Base-by-base conservation (phyloP, 2,888 invertebrate genomes). In the Drosophila quasianomalipes region DNA sequence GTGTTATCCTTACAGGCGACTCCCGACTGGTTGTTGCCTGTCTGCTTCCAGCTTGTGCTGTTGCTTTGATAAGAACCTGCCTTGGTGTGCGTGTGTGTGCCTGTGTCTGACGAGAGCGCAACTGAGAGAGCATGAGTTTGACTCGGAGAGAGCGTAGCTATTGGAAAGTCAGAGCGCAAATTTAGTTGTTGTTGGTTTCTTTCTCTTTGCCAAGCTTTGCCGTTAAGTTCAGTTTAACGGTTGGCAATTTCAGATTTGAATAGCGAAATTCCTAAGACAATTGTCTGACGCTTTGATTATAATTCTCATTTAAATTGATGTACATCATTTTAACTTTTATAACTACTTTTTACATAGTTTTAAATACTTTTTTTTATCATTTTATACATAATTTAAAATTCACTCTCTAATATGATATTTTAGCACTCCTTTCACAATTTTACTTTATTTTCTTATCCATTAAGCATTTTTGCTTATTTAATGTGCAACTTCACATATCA, bases 1-100 rank as follows among this genome's bases (percentile, higher is more conserved):
- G 86, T 87, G 74, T 75, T 83, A 86, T 89, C 86, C 87, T 83
- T 81, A 65, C 53, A 79, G 67, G 75, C 85, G 80, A 79, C 71
- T 89, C 70, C 70, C 70, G 70, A 70, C 54, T 70, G 69, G 35
- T 33, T 49, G 60, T 19, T 51, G 67, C 33, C 60, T 19, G 63
- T 52, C 55, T 57, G 74, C 73, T 89, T 87, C 85, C 89, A 87
- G 87, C 80, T 74, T 51, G 84, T 53, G 84, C 69, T 69, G 70
- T 82, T 72, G 75, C 62, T 84, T 62, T 85, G 85, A 85, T 85
- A 85, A 85, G 78, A 85, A 80, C 57, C 47, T 77, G 85, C 55
- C 5, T 1, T 66, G 39, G 81, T 87, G 58, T 81, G 73, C 60
- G 81, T 81, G 74, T 51, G 33, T 22, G 52, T 85, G 61, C 77